A percentile compares a stretch with the other conserved stretches of the same genome.
Conservation (phyloP, 2,113 vertebrate genomes). For the Cyprinodon variegatus region DNA sequence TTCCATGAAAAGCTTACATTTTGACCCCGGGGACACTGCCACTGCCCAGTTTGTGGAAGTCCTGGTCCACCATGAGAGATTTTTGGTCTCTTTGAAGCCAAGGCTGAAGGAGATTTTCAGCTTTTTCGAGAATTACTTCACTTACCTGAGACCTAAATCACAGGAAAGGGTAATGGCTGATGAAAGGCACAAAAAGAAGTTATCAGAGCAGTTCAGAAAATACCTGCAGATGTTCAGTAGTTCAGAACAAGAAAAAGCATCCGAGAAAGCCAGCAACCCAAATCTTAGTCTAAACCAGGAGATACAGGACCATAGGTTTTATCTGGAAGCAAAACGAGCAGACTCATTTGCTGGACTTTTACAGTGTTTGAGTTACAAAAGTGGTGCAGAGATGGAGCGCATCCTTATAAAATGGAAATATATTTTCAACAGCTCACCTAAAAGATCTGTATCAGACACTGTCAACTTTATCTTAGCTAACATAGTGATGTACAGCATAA, state of each 20-base stretch:
- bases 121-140: constrained; percentile 61
- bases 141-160: constrained; percentile 42
- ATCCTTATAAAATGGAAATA: constrained; percentile 40
- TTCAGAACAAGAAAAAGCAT: constrained; percentile 35
- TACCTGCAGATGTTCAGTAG: constrained; percentile 36
- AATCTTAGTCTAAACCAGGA: constrained; percentile 39
- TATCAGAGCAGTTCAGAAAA: constrained; percentile 35
- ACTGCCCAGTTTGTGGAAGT: constrained; percentile 14
- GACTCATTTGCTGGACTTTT: constrained; percentile 59
- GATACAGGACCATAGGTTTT: constrained; percentile 19
- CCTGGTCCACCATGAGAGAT: constrained; percentile 32
- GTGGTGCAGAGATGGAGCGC: constrained; percentile 9
- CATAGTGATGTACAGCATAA: constrained; percentile 53
- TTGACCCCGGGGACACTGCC: not conserved
- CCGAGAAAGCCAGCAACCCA: constrained; percentile 46
- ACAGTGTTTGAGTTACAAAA: constrained; percentile 41
- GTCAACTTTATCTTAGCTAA: constrained; percentile 62
- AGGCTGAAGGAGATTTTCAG: constrained; percentile 43
- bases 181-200: constrained; percentile 44
- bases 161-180: constrained; percentile 60
- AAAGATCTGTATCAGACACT: constrained; percentile 5
- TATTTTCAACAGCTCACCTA: constrained; percentile 12
- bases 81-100: constrained; percentile 43
- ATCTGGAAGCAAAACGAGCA: constrained; percentile 48
- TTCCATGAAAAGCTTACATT: not conserved